A percentile compares a stretch with the other conserved stretches of the same genome.
Conservation (phyloP, 2,888 invertebrate species). For the Nowickia ferox region DNA sequence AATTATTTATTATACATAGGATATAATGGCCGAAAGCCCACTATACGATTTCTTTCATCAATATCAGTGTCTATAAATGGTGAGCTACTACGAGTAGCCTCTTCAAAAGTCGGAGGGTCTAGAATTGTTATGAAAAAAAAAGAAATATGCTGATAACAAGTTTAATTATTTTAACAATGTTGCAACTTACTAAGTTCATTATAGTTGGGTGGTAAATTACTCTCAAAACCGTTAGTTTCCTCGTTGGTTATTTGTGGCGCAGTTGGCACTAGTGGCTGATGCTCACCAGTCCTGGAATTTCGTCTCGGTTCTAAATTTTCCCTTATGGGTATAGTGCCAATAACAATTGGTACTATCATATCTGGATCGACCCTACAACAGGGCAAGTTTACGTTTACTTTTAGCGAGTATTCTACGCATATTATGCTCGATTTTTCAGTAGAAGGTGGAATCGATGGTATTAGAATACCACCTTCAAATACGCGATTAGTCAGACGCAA, state of each 20-base stretch:
- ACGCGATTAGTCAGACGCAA: conserved; percentile 71
- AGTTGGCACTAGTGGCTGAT: conserved; percentile 52
- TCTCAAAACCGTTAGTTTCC: background rate
- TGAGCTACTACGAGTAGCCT: conserved; percentile 73
- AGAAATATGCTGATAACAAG: background rate
- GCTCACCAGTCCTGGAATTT: background rate
- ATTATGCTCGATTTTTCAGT: conserved; percentile 65
- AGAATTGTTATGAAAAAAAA: background rate
- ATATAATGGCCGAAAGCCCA: conserved; percentile 74
- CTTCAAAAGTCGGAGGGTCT: conserved; percentile 76
- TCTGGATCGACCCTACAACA: conserved; percentile 61
- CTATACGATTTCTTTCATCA: conserved; percentile 72
- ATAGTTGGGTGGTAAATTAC: conserved; percentile 73
- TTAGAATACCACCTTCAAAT: conserved; percentile 62
- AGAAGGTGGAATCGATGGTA: conserved; percentile 73
- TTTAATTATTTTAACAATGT: background rate
- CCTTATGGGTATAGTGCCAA: conserved; percentile 75
- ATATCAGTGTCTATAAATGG: conserved; percentile 74
- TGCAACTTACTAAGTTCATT: conserved; percentile 72
- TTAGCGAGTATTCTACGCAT: conserved; percentile 65
- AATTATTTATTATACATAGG: conserved; percentile 71
- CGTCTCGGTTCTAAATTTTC: conserved; percentile 72
- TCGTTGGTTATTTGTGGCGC: conserved; percentile 46
- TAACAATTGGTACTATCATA: conserved; percentile 71
- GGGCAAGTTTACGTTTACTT: conserved; percentile 62